Evolutionary conservation across 2,113 vertebrate species (phyloP), one percentile per base, ranked within the genome.

Genomic region (Zosterops hypoxanthus): DNA sequence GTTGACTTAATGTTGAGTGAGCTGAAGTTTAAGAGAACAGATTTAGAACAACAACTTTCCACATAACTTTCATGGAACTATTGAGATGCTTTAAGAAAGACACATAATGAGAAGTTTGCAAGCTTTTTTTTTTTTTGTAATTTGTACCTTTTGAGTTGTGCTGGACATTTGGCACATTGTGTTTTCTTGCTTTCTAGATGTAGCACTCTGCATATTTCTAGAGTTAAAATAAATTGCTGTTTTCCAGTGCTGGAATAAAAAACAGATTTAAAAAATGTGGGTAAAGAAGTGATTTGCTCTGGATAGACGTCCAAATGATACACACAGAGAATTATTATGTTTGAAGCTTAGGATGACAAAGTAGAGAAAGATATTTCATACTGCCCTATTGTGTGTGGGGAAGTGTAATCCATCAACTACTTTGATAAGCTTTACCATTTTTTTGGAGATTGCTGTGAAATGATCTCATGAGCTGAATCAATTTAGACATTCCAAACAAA

Each of bases 321-420:
- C 49, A 83, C 47, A 28, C 9, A 71, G 34, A 63, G 44, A 60
- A 31, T 81, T 22, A 70, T 60, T 52, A 16, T 87, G 73, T 92
- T 97, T 95, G 85, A 97, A 94, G 89, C 20, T 52, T 69, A 85
- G 53, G 22, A 65, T 92, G 91, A 95, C 94, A 95, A 95, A 95
- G 66, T 90, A 94, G 85, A 95, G 96, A 91, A 96, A 97, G 93
- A 92, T 96, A 95, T 95, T 97, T 97, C 84, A 90, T 92, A 82
- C 88, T 96, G 86, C 76, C 88, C 95, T 97, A 78, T 96, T 94
- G 65, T 94, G 95, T 28, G 34, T 96, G 82, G 86, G 76, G 80
- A 83, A 96, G 55, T 81, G 49, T 94, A 96, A 97, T 95, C 96
- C 95, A 88, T 97, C 96, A 97, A 70, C 69, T 95, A 69, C 79